Base-by-base conservation (phyloP, 1,140 invertebrate species). In the Drosophila ambigua region DNA sequence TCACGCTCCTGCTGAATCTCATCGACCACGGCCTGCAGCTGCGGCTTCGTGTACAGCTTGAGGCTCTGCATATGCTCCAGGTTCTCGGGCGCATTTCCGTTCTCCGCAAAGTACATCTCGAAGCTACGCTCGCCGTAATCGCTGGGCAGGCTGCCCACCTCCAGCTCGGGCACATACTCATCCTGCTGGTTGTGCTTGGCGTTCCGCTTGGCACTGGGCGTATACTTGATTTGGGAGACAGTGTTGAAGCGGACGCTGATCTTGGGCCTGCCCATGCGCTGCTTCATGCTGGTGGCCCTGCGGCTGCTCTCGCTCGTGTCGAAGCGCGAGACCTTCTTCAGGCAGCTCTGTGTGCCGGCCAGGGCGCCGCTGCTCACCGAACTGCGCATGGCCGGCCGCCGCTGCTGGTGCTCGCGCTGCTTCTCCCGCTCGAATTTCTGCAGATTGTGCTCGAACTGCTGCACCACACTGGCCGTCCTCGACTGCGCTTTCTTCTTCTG, bases 81-180 rank as follows among this genome's bases (percentile, higher is more conserved):
- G 72, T 94, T 94, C 63, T 94, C 91, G 1, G 82, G 93, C n/a
- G 93, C 93, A 8, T 93, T 91, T 26, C 94, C 94, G 73, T 93
- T 94, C 79, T 94, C 94, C 43, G 93, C 92, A 2, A 94, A 93
- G 69, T 93, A 94, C 78, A 94, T 92, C 51, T 94, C 93, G 64
- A 94, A 94, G 4, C 92, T 93, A 58, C 93, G 94, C 61, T 94
- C 94, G 11, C 81, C 79, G 39, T 89, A 90, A 28, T 90, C 81
- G 9, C 76, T 82, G 9, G 80, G 88, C 44, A 90, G 59, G 9
- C 89, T 90, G 15, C 80, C 76, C n/a, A 77, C 85, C 1, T 79
- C 64, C 5, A 77, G 57, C 51, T 63, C 46, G 4, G 67, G 53
- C 13, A 24, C 24, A 2, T 64, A 50, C 35, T 62, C 39, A 5